Evolutionary conservation across 2,113 vertebrate genomes (phyloP), one percentile per base, ranked within the genome.

Genomic region (Tupaia chinensis): DNA sequence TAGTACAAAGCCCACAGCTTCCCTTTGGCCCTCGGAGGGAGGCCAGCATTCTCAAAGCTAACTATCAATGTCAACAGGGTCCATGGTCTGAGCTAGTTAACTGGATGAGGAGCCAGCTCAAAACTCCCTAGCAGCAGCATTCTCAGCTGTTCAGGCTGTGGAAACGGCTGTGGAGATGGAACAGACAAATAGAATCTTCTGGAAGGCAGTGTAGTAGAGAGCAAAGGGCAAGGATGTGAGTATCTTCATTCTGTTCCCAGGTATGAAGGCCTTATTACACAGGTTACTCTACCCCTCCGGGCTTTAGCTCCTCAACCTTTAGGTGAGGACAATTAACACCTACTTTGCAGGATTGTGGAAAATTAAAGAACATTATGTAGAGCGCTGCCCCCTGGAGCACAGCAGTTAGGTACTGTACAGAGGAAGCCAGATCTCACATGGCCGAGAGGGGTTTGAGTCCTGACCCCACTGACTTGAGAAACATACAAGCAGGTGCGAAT

Each of bases 11-110:
- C 65, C 79, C 73, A 80, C 20, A 70, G 85, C 53, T 72, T 83
- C 54, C 77, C 66, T 94, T 29, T 68, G 79, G 82, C 83, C 32
- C 66, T 86, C 78, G 53, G 60, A 79, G 25, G 87, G 53, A 3
- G 53, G 20, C 58, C 66, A 69, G n/a, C 10, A 23, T 79, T 96
- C 80, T 80, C 91, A 95, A 91, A 95, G 92, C 29, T 53, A 90
- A 63, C 61, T 60, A 29, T 44, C 84, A 54, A 29, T 79, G 95
- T 78, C 82, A 78, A 53, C 0, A 87, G 69, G 69, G 60, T 53
- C n/a, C 70, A 82, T 0, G 3, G 56, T 60, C 74, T n/a, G 74
- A 89, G 63, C 65, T n/a, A 23, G n/a, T 44, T 87, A 79, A 84
- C 23, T 74, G 53, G 90, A 34, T 19, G 29, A 69, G 32, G 27